phyloP scores from a whole-genome alignment of 2,797 vertebrate species.

The Oreochromis grahami region DNA sequence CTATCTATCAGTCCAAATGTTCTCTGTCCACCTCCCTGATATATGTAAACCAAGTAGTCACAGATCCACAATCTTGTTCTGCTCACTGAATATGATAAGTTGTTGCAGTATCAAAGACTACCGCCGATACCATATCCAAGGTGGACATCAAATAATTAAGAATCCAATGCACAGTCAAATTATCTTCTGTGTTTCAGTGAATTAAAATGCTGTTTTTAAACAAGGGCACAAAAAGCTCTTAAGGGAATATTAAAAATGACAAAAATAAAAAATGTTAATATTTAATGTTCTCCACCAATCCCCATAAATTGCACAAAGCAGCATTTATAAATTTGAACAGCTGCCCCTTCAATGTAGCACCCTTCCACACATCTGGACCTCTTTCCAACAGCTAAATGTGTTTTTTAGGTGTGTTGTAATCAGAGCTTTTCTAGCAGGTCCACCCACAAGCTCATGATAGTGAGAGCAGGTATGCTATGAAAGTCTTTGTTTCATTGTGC shows the following conservation, averaged over 20 bases:
- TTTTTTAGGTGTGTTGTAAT: background rate
- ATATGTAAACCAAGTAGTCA: slow-evolving; percentile 41
- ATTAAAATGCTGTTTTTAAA: background rate
- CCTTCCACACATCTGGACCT: no score
- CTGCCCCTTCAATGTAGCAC: background rate
- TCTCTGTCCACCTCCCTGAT: slow-evolving; percentile 46
- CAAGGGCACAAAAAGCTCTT: background rate
- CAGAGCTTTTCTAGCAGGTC: background rate
- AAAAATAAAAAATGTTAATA: background rate
- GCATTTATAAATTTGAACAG: background rate
- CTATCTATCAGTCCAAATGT: slow-evolving; percentile 66
- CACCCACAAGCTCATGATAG: background rate
- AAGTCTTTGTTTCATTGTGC: background rate
- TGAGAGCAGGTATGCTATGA: background rate
- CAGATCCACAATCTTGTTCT: slow-evolving; percentile 7
- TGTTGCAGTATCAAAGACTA: background rate
- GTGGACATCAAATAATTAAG: background rate
- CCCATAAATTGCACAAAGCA: background rate
- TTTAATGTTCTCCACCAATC: background rate
- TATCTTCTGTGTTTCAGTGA: background rate
- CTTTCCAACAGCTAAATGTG: no score
- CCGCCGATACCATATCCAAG: background rate
- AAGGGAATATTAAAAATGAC: background rate
- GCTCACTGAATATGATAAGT: slow-evolving; percentile 4
- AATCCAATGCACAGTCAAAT: background rate